phyloP scores from a whole-genome alignment of 92 coral and sea anemone genomes.

The Palythoa grandis region DNA sequence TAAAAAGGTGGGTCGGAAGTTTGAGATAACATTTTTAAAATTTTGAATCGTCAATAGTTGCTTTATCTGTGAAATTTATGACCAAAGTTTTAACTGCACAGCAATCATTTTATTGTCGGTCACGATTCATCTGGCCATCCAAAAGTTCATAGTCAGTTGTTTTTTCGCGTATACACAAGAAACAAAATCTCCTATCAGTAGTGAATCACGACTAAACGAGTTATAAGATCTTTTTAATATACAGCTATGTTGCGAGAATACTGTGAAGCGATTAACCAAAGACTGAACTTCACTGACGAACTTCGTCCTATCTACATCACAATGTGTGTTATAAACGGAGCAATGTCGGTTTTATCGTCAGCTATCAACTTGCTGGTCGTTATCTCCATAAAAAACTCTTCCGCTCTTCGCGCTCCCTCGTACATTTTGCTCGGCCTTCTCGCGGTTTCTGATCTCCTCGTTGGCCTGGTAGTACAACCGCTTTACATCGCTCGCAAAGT shows the following conservation, averaged over 20 bases:
- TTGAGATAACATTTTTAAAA: too few relatives aligned
- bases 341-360: neutral
- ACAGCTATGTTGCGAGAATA: neutral
- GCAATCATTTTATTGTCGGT: too few relatives aligned
- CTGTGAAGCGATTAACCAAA: neutral
- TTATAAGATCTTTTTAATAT: neutral
- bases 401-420: conserved; percentile 11
- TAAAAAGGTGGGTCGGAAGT: too few relatives aligned
- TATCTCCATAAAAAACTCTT: conserved; percentile 1
- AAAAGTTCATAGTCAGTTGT: neutral
- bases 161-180: neutral
- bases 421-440: neutral
- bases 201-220: neutral
- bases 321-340: conserved; percentile 14
- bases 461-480: neutral
- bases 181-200: neutral
- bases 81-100: too few relatives aligned
- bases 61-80: too few relatives aligned
- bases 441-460: conserved; percentile 12
- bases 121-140: too few relatives aligned
- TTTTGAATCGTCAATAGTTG: too few relatives aligned
- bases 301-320: neutral
- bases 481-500: conserved; percentile 23
- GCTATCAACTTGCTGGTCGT: conserved; percentile 5
- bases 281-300: conserved; percentile 7